Percentiles rank a stretch among this genome's conserved stretches.
These are phyloP conservation scores for Condylura cristata DNA, from an alignment of 2,113 vertebrate species.

Conservation along the genomic window DNA sequence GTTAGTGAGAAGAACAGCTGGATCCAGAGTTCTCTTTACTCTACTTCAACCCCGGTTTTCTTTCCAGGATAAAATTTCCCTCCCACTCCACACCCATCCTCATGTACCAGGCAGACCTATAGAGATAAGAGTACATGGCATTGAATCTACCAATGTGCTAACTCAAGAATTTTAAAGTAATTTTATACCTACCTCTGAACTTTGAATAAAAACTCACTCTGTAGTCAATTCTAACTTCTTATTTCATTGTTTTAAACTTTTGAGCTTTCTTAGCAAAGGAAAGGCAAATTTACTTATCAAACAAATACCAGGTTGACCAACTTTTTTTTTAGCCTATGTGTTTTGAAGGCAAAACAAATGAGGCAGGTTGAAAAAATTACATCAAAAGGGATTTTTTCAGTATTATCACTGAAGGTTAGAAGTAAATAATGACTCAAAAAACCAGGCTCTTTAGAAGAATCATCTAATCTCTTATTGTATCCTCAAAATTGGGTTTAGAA, in stretches of 20 bases:
- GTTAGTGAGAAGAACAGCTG: not conserved
- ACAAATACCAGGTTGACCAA: not conserved
- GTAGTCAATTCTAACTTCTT: not conserved
- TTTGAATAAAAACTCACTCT: not conserved
- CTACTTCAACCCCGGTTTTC: not conserved
- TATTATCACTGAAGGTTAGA: not conserved
- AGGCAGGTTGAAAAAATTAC: not conserved
- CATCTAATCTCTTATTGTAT: not conserved
- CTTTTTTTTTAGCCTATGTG: not conserved
- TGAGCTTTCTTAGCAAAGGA: not conserved
- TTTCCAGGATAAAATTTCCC: not conserved
- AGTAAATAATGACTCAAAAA: not conserved
- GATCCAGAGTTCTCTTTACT: not conserved
- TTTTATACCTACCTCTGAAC: not conserved
- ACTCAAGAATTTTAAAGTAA: not conserved
- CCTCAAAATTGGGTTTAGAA: constrained; percentile 20
- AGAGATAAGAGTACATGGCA: not conserved
- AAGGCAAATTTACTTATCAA: not conserved
- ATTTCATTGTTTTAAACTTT: not conserved
- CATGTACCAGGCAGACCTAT: not conserved
- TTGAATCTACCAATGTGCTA: not conserved
- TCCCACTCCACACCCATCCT: not conserved
- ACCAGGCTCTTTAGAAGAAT: not conserved
- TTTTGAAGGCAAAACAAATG: not conserved
- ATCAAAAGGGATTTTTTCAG: not conserved